Evolutionary conservation across 2,797 vertebrate genomes (phyloP), one percentile per base, ranked within the genome.

Genomic region (Tokudaia muenninki): DNA sequence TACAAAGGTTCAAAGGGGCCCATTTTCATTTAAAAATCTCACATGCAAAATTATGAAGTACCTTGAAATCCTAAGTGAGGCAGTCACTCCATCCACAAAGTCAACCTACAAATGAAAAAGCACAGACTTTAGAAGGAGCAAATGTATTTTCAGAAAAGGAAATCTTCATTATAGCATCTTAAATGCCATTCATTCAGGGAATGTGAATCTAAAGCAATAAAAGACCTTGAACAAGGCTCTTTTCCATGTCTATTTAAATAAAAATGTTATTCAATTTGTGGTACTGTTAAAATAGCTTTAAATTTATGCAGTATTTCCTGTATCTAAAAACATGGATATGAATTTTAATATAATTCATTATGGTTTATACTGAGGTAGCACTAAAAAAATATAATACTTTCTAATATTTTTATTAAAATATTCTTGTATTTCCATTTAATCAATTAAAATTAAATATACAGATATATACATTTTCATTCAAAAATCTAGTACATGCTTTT

Each of bases 61-160:
- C 65, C 65, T 97, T 93, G 87, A 95, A 95, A 95, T 63, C 52
- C 10, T 75, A 84, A 94, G 75, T 37, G 50, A 92, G 59, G 47
- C 90, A 72, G 70, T 91, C 82, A 93, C 67, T 65, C 24, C 0
- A 3, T 80, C 61, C 22, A n/a, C 50, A 67, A 61, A 90, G 80
- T 47, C 89, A 93, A 88, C 81, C 55, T n/a, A 67, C 31, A 72
- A 75, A 96, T 61, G 65, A n/a, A 67, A n/a, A 95, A 92, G 44
- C 8, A 52, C 34, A 47, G 17, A 16, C 12, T 94, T 95, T 72
- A 82, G 63, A 95, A 72, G 78, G 87, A 34, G 59, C 80, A 94
- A 94, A 90, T 94, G 4, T 92, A 26, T 74, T 97, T 96, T 97
- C 63, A 95, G 84, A 94, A 94, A 94, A 87, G 75, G 50, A 97